phyloP scores from a whole-genome alignment of 2,888 invertebrate species.

The Tachystola acroxantha region DNA sequence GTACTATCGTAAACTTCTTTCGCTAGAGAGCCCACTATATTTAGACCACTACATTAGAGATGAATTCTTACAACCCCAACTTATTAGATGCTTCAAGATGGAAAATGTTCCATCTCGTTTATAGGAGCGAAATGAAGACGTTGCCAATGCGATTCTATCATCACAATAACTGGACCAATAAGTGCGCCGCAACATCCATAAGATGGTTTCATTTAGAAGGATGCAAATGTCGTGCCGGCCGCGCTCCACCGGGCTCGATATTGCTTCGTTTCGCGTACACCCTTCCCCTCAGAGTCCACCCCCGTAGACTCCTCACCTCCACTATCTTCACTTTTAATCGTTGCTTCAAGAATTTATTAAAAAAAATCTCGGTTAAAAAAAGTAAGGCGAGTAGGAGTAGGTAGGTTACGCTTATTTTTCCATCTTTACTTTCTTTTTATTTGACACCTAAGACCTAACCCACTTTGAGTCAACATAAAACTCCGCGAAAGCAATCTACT shows the following conservation, averaged over 20 bases:
- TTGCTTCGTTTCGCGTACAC: slow-evolving; percentile 25
- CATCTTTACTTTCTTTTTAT: too few relatives aligned
- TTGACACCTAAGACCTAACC: background rate
- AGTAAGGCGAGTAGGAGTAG: too few relatives aligned
- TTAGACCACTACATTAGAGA: too few relatives aligned
- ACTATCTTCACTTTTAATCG: slow-evolving; percentile 62
- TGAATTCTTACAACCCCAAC: too few relatives aligned
- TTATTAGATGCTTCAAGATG: background rate
- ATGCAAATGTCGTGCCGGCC: slow-evolving; percentile 60
- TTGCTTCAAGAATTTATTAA: slow-evolving; percentile 1
- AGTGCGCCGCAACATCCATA: slow-evolving; percentile 50
- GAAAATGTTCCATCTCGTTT: background rate
- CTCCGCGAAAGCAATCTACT: slow-evolving; percentile 28
- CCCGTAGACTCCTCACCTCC: slow-evolving; percentile 36
- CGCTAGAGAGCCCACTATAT: too few relatives aligned
- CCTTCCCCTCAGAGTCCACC: slow-evolving; percentile 15
- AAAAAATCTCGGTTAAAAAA: background rate
- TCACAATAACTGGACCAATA: slow-evolving; percentile 44
- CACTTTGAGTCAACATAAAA: slow-evolving; percentile 35
- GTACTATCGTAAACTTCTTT: too few relatives aligned
- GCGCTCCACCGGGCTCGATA: slow-evolving; percentile 54
- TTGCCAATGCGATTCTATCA: slow-evolving; percentile 20
- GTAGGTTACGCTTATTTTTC: too few relatives aligned
- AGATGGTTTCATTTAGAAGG: slow-evolving; percentile 44
- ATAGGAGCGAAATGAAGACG: slow-evolving; percentile 1